These are phyloP conservation scores for Marasmarcha lunaedactyla DNA, from an alignment of 2,888 invertebrate genomes.

Conservation along the genomic window DNA sequence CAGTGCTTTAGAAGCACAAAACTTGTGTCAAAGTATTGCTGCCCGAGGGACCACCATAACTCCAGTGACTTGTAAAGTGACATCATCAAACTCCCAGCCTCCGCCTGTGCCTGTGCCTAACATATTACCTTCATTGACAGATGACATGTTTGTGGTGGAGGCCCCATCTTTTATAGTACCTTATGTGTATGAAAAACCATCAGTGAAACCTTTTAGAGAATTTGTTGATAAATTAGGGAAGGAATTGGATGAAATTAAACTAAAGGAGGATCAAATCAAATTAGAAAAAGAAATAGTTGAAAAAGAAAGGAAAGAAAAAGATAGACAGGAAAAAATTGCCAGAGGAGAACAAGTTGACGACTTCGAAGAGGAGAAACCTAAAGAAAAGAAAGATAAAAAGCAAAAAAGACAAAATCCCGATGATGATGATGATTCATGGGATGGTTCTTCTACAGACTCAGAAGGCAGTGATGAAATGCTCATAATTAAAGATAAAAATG, in stretches of 20 bases:
- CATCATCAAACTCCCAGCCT: constrained; percentile 18
- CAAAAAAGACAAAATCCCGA: constrained; percentile 33
- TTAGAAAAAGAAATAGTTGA: constrained; percentile 38
- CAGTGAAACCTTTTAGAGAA: constrained; percentile 81
- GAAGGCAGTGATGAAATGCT: constrained; percentile 57
- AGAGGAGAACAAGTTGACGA: constrained; percentile 33
- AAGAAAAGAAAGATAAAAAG: constrained; percentile 39
- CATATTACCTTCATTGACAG: constrained; percentile 85
- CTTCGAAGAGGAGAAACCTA: constrained; percentile 30
- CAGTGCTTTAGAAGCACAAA: constrained; percentile 40
- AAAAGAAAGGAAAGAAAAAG: constrained; percentile 48
- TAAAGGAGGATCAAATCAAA: constrained; percentile 47
- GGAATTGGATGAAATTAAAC: constrained; percentile 66
- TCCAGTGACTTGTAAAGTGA: constrained; percentile 45
- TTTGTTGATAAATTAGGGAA: constrained; percentile 77
- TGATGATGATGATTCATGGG: constrained; percentile 73
- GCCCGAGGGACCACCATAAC: constrained; percentile 68
- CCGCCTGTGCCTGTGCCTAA: constrained; percentile 34
- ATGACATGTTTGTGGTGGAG: constrained; percentile 93
- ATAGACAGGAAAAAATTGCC: constrained; percentile 47
- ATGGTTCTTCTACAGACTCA: constrained; percentile 67
- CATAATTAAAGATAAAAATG: constrained; percentile 69
- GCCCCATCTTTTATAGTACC: constrained; percentile 94
- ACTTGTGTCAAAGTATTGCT: constrained; percentile 60
- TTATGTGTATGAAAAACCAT: constrained; percentile 92